These are phyloP conservation scores for Carcinoscorpius rotundicauda DNA, from an alignment of 1,140 invertebrate species.

Conservation along the genomic window DNA sequence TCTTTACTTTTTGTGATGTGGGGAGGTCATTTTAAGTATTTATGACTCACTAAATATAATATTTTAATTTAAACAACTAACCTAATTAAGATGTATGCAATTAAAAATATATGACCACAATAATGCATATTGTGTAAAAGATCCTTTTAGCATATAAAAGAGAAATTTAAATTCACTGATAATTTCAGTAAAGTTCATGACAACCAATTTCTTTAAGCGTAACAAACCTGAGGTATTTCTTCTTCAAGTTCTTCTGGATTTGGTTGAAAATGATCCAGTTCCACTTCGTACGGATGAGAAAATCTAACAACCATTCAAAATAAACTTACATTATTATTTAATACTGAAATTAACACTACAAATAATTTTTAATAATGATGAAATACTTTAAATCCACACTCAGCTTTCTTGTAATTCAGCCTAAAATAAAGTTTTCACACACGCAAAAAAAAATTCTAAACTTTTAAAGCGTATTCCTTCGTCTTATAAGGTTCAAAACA, in stretches of 20 bases:
- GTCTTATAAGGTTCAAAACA: too few species aligned
- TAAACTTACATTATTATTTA: background rate
- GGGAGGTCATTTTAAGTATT: too few species aligned
- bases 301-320: conserved; percentile 39
- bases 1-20: too few species aligned
- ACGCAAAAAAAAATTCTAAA: conserved; percentile 8
- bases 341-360: conserved; percentile 11
- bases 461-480: background rate
- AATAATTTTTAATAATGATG: conserved; percentile 26
- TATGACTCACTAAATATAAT: too few species aligned
- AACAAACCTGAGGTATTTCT: conserved; percentile 23
- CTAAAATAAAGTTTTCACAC: background rate
- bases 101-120: background rate
- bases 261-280: conserved; percentile 48
- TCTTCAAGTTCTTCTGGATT: conserved; percentile 22
- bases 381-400: conserved; percentile 13
- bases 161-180: too few species aligned
- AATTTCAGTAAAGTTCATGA: too few species aligned
- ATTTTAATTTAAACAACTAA: too few species aligned
- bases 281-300: conserved; percentile 80
- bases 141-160: too few species aligned
- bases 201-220: too few species aligned
- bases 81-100: background rate
- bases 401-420: conserved; percentile 26
- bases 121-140: too few species aligned